A percentile compares a stretch with the other conserved stretches of the same genome.
Evolutionary conservation across 1,140 invertebrate species (phyloP).

Genomic region (Callitettix versicolor): DNA sequence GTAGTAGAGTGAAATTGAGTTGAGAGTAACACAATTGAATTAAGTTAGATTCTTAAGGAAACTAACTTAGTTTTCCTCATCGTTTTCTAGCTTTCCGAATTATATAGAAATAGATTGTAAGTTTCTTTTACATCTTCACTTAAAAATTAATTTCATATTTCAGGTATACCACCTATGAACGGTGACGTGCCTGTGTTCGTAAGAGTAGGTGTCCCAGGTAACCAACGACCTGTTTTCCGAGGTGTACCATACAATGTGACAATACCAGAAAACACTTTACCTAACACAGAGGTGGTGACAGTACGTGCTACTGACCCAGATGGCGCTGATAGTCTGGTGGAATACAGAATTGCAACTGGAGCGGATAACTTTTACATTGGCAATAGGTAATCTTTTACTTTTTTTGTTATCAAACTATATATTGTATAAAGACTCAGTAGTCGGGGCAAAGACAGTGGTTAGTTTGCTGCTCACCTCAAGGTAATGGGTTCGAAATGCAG

Average conservation of each 20-base stretch:
- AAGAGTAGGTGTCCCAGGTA: slow-evolving; percentile 62
- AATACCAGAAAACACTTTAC: slow-evolving; percentile 55
- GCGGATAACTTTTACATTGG: slow-evolving; percentile 72
- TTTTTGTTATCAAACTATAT: no score
- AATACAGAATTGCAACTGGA: slow-evolving; percentile 61
- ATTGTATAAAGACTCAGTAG: no score
- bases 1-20: no score
- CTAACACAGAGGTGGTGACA: slow-evolving; percentile 56
- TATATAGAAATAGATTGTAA: no score
- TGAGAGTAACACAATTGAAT: no score
- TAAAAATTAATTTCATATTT: no score
- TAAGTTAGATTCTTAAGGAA: no score
- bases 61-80: no score
- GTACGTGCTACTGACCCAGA: slow-evolving; percentile 65
- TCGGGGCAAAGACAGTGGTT: no score
- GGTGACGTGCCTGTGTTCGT: slow-evolving; percentile 53
- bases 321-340: slow-evolving; percentile 54
- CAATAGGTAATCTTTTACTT: slow-evolving; percentile 43
- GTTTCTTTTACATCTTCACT: no score
- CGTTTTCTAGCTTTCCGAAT: no score
- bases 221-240: slow-evolving; percentile 63
- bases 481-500: neutral
- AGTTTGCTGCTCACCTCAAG: no score
- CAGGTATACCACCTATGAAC: slow-evolving; percentile 45
- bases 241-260: slow-evolving; percentile 59